A percentile compares a stretch with the other conserved stretches of the same genome.
phyloP scores from a whole-genome alignment of 2,888 invertebrate genomes.

The Icerya purchasi region DNA sequence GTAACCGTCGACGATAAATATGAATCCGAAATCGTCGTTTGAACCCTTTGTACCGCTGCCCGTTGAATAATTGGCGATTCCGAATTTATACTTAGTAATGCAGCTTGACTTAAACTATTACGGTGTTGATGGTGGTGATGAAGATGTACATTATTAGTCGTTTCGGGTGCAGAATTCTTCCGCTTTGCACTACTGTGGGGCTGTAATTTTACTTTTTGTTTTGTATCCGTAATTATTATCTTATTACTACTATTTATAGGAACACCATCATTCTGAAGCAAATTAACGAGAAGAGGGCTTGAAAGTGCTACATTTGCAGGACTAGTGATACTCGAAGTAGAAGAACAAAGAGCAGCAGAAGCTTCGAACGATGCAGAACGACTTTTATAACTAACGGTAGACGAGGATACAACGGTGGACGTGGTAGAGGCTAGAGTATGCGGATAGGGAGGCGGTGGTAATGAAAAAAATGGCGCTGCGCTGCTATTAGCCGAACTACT shows the following conservation, averaged over 20 bases:
- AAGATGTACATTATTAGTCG: neutral
- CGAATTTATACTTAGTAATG: constrained; percentile 5
- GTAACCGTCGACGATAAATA: neutral
- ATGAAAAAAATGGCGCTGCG: constrained; percentile 4
- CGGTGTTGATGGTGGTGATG: constrained; percentile 11
- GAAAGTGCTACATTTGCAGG: constrained; percentile 45
- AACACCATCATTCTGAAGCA: constrained; percentile 60
- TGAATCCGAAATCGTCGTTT: neutral
- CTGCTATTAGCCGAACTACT: constrained; percentile 10
- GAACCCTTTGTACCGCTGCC: neutral
- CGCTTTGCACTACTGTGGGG: constrained; percentile 1
- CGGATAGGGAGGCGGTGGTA: constrained; percentile 20
- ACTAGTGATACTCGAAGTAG: constrained; percentile 19
- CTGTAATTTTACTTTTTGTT: too few species aligned
- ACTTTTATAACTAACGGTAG: constrained; percentile 8
- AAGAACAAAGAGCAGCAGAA: neutral
- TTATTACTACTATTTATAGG: constrained; percentile 11
- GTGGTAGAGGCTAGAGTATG: constrained; percentile 10
- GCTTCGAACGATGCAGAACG: neutral
- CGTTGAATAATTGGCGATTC: neutral
- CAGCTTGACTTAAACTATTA: constrained; percentile 9
- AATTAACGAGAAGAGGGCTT: constrained; percentile 74
- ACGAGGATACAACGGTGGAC: neutral
- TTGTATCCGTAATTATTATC: too few species aligned
- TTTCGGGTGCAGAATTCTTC: neutral